phyloP scores from a whole-genome alignment of 35 echinoderm and acorn worm species.

The Eucidaris tribuloides region DNA sequence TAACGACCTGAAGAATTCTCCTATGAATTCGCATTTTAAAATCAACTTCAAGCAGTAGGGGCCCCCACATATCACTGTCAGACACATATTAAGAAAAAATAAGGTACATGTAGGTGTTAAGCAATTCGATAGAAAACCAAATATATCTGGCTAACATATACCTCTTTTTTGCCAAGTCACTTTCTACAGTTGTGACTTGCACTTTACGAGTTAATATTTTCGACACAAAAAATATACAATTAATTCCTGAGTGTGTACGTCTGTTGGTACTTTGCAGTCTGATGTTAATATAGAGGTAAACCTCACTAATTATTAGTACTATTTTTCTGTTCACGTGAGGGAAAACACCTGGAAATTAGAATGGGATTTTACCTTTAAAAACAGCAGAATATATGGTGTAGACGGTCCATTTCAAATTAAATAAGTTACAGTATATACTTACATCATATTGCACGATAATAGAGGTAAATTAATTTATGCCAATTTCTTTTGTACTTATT shows the following conservation, averaged over 20 bases:
- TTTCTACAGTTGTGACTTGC: conserved; percentile 19
- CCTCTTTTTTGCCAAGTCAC: conserved; percentile 2
- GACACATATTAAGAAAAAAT: neutral
- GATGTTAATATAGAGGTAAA: neutral
- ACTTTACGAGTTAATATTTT: conserved; percentile 8
- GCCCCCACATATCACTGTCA: neutral
- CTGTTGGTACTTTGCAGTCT: neutral
- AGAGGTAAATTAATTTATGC: too few relatives aligned
- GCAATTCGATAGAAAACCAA: neutral
- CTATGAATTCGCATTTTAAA: neutral
- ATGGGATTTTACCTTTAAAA: neutral
- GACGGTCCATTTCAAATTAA: neutral
- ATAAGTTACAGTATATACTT: too few relatives aligned
- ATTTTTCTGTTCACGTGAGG: neutral
- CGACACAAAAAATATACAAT: conserved; percentile 6
- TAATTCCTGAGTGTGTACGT: too few relatives aligned
- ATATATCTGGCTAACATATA: neutral
- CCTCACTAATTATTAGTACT: neutral
- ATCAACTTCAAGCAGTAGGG: conserved; percentile 1
- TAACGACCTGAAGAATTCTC: conserved; percentile 14
- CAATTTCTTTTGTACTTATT: too few relatives aligned
- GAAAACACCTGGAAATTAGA: neutral
- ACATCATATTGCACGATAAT: too few relatives aligned
- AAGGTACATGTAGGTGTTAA: neutral
- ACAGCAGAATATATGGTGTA: neutral